Evolutionary conservation across 2,888 invertebrate genomes (phyloP).

Genomic region (Aricia artaxerxes): DNA sequence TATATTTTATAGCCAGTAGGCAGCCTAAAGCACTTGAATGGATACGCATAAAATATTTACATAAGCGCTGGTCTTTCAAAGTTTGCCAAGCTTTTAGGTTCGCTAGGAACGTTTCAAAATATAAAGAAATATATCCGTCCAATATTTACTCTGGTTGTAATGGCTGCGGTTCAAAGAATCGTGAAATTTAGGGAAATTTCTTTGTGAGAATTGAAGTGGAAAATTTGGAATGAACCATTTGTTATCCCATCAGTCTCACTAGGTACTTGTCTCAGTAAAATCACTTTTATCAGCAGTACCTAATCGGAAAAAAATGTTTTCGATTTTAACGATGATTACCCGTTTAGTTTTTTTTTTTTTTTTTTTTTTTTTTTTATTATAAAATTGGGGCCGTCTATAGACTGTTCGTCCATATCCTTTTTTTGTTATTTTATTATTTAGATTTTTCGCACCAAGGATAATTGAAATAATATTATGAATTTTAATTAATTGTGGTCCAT

Average conservation of each 20-base stretch:
- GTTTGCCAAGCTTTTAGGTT: slow-evolving; percentile 30
- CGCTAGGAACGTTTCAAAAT: slow-evolving; percentile 21
- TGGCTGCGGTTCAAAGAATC: neutral
- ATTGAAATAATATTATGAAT: too few relatives aligned
- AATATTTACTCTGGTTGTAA: slow-evolving; percentile 20
- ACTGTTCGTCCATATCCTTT: too few relatives aligned
- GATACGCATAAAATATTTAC: slow-evolving; percentile 29
- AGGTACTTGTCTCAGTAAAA: neutral
- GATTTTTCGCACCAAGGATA: too few relatives aligned
- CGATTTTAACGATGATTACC: too few relatives aligned
- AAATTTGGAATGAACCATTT: neutral
- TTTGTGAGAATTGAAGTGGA: neutral
- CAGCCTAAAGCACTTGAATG: slow-evolving; percentile 5
- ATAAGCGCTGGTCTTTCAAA: slow-evolving; percentile 21
- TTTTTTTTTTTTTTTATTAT: too few relatives aligned
- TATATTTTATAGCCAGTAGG: neutral
- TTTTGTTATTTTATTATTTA: too few relatives aligned
- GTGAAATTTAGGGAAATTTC: neutral
- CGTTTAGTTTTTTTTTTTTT: too few relatives aligned
- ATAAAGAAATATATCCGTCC: slow-evolving; percentile 26
- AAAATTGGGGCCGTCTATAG: too few relatives aligned
- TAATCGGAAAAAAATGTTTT: too few relatives aligned
- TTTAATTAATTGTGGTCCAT: too few relatives aligned
- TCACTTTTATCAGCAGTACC: neutral
- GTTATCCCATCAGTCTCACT: neutral